These are phyloP conservation scores for Muscicapa comitata DNA, from an alignment of 2,797 vertebrate genomes.

Conservation along the genomic window DNA sequence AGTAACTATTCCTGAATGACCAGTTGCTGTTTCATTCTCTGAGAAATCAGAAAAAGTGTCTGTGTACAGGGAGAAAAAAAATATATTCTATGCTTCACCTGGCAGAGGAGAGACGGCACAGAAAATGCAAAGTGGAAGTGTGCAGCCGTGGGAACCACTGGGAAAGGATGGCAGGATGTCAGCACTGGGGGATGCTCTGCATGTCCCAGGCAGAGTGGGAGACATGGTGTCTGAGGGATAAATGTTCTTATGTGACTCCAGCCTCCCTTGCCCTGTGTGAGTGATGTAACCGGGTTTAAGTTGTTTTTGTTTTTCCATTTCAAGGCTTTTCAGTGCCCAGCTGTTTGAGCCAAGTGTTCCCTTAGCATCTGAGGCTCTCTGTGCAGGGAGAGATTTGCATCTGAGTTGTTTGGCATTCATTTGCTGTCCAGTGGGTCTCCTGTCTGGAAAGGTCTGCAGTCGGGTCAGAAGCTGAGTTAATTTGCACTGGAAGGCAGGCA, in stretches of 20 bases:
- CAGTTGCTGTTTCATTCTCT: background rate
- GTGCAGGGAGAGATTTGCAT: background rate
- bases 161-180: background rate
- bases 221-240: background rate
- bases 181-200: background rate
- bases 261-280: background rate
- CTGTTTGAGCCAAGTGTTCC: background rate
- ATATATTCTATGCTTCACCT: background rate
- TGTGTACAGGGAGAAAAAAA: background rate
- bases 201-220: background rate
- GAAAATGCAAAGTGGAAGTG: background rate
- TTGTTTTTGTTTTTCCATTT: background rate
- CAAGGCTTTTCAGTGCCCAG: background rate
- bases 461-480: slow-evolving; percentile 27
- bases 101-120: background rate
- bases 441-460: background rate
- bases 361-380: background rate
- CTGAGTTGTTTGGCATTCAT: background rate
- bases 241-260: background rate
- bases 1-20: background rate
- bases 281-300: background rate
- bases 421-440: background rate
- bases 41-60: background rate
- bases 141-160: background rate
- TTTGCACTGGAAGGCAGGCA: slow-evolving; percentile 7